Conservation (phyloP, 2,113 vertebrate species). For the Malurus elegans region DNA sequence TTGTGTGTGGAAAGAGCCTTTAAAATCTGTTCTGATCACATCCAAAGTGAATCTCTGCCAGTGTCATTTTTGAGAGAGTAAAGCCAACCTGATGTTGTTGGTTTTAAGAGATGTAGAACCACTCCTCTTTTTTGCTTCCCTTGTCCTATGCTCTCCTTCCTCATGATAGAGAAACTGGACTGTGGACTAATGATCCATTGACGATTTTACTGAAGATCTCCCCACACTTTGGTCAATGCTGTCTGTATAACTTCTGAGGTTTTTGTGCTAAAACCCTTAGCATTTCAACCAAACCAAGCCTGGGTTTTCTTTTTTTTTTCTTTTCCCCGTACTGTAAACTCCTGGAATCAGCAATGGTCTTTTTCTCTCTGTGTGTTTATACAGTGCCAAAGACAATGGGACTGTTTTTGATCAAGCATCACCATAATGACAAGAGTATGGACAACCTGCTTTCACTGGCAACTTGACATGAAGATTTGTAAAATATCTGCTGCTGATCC, state of each 20-base stretch:
- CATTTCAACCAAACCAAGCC: not conserved
- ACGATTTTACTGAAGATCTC: not conserved
- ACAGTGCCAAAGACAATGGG: not conserved
- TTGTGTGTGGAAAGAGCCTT: not conserved
- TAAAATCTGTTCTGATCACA: not conserved
- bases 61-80: not conserved
- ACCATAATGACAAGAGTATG: not conserved
- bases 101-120: not conserved
- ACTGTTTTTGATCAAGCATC: not conserved
- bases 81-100: not conserved
- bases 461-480: not conserved
- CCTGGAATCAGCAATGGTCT: not conserved
- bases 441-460: not conserved
- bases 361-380: not conserved
- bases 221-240: not conserved
- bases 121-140: not conserved
- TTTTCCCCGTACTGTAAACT: not conserved
- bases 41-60: not conserved
- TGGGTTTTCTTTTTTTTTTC: not conserved
- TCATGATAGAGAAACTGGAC: not conserved
- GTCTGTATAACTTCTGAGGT: not conserved
- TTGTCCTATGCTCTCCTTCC: not conserved
- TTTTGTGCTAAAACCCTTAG: not conserved
- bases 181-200: not conserved
- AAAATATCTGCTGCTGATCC: not conserved